Percentiles rank a stretch among this genome's conserved stretches.
Evolutionary conservation across 30 jellyfish, hydroid and myxozoan genomes (phyloP).

Genomic region (Aurelia aurita complex sp. Pacific): DNA sequence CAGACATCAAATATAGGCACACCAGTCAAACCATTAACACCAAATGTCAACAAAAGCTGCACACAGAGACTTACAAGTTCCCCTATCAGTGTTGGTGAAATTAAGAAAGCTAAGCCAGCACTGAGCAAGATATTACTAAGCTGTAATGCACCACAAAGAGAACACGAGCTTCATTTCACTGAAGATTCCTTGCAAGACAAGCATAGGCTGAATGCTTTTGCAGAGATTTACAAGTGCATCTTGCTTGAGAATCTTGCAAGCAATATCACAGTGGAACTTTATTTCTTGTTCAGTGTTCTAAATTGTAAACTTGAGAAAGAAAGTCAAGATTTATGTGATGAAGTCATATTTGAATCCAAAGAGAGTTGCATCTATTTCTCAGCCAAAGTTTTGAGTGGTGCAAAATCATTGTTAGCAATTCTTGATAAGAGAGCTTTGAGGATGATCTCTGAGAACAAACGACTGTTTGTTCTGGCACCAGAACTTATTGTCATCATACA

Average conservation of each 20-base stretch:
- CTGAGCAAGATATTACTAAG: background rate
- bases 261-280: slow-evolving; percentile 61
- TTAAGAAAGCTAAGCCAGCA: background rate
- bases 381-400: slow-evolving; percentile 47
- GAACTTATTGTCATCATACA: slow-evolving; percentile 16
- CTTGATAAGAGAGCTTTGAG: slow-evolving; percentile 65
- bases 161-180: slow-evolving; percentile 2
- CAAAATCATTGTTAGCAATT: slow-evolving; percentile 3
- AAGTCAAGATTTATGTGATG: slow-evolving; percentile 1
- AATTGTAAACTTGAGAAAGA: slow-evolving; percentile 17
- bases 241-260: slow-evolving; percentile 59
- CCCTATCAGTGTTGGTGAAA: slow-evolving; percentile 4
- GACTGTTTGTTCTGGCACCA: slow-evolving; percentile 57
- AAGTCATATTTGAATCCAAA: slow-evolving; percentile 53
- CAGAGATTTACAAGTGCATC: slow-evolving; percentile 53
- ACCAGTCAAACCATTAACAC: background rate
- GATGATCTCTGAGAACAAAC: slow-evolving; percentile 58
- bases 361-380: slow-evolving; percentile 74
- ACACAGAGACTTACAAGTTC: slow-evolving; percentile 12
- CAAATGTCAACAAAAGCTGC: slow-evolving; percentile 15
- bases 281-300: slow-evolving; percentile 58
- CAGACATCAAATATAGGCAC: background rate
- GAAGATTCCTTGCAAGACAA: slow-evolving; percentile 24
- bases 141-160: background rate
- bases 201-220: slow-evolving; percentile 27